Base-by-base conservation (phyloP, 2,888 invertebrate genomes). In the Orchesellides sinensis region DNA sequence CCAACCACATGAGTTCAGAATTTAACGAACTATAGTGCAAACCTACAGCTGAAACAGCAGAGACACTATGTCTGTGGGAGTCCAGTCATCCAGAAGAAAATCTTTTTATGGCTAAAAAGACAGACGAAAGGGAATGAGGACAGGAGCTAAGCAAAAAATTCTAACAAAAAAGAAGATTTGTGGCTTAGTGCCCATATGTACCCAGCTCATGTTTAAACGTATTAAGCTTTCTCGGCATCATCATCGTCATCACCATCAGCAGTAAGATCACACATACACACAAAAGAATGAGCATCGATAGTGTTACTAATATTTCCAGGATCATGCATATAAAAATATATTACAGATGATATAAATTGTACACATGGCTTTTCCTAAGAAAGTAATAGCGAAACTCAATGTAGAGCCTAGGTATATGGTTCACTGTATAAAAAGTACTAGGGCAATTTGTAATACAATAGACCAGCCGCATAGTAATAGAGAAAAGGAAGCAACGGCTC, bases 181-280 rank as follows among this genome's bases (percentile, higher is more conserved):
- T 79, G 79, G 79, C 79, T 70, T 79, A 63, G 70, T 79, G 79
- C 80, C 80, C 80, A 80, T 72, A 80, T 80, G 80, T 21, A 80
- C 47, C 75, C 75, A 59, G 47, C 49, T 52, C 52, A 52, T 66
- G 66, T 54, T 45, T 45, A 56, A 75, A 65, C 25, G 56, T 77
- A 77, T 68, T 66, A 77, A 56, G 66, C 59, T 77, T 77, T 59
- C 56, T 45, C 68, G 35, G 56, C 68, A 66, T 66, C 54, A 75
- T 74, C 73, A 72, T 72, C 47, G n/a, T 29, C 19, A 56, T 70
- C 70, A n/a, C n/a, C n/a, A 40, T 63, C 73, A 61, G 27, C 63
- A 63, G 73, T 63, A n/a, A 65, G 66, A 75, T 75, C 74, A 65
- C 74, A 35, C n/a, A n/a, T n/a, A n/a, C n/a, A n/a, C 40, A 63